A percentile compares a stretch with the other conserved stretches of the same genome.
Conservation (phyloP, 2,888 invertebrate species). For the Girardia tigrina region DNA sequence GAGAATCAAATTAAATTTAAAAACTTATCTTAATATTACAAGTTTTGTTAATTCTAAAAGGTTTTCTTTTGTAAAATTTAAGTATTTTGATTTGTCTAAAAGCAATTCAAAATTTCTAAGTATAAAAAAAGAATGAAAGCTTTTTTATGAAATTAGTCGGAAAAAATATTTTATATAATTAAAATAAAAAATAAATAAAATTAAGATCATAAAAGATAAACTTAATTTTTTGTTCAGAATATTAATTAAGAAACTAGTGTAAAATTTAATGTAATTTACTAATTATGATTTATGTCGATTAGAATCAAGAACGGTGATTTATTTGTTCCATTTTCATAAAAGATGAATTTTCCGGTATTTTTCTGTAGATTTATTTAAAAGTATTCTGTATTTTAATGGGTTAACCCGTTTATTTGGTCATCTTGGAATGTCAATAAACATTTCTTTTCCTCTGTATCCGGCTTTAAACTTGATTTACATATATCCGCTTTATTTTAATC, state of each 20-base stretch:
- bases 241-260: not conserved
- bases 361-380: not conserved
- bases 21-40: too few relatives aligned
- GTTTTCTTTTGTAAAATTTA: too few relatives aligned
- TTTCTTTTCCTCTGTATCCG: not conserved
- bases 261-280: not conserved
- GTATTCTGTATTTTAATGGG: not conserved
- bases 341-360: not conserved
- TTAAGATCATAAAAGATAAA: too few relatives aligned
- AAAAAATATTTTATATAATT: too few relatives aligned
- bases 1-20: too few relatives aligned
- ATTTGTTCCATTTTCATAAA: not conserved
- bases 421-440: slow-evolving; percentile 1
- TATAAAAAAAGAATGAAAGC: too few relatives aligned
- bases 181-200: too few relatives aligned
- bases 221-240: too few relatives aligned
- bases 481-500: not conserved
- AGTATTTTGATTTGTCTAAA: too few relatives aligned
- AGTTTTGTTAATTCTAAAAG: too few relatives aligned
- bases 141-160: too few relatives aligned
- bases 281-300: not conserved
- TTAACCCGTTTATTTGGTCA: not conserved
- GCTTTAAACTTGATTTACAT: slow-evolving; percentile 9
- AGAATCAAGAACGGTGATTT: not conserved
- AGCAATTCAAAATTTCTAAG: too few relatives aligned